A percentile compares a stretch with the other conserved stretches of the same genome.
Conservation (phyloP, 2,888 invertebrate genomes). For the Nesidiocoris tenuis region DNA sequence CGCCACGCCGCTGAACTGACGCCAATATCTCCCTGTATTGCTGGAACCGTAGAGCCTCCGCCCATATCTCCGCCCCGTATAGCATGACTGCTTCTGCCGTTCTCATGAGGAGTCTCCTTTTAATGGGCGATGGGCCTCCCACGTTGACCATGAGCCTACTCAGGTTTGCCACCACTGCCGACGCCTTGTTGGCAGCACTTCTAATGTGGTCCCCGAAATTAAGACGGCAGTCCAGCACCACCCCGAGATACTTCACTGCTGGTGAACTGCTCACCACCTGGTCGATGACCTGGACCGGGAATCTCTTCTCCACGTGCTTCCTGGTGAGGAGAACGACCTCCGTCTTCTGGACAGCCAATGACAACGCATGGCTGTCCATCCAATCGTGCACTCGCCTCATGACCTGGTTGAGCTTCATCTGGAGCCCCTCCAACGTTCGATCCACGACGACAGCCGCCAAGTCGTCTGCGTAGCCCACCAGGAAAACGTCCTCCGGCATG, state of each 20-base stretch:
- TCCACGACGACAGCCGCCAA: conserved; percentile 15
- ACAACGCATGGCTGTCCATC: too few relatives aligned
- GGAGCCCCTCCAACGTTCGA: conserved; percentile 28
- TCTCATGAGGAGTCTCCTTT: conserved; percentile 12
- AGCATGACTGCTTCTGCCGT: conserved; percentile 7
- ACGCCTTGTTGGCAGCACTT: background rate
- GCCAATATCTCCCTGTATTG: conserved; percentile 8
- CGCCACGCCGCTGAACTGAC: conserved; percentile 7
- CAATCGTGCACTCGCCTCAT: conserved; percentile 41
- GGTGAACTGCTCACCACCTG: too few relatives aligned
- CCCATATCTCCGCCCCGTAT: conserved; percentile 22
- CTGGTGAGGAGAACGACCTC: too few relatives aligned
- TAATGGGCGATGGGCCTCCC: background rate
- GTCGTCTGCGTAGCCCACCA: conserved; percentile 22
- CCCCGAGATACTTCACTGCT: too few relatives aligned
- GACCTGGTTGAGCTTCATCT: conserved; percentile 26
- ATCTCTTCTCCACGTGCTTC: conserved; percentile 44
- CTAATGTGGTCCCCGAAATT: background rate
- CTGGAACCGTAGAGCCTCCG: background rate
- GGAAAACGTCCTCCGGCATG: conserved; percentile 32
- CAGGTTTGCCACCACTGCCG: background rate
- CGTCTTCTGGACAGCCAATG: too few relatives aligned
- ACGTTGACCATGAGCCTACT: conserved; percentile 9
- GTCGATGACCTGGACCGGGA: too few relatives aligned
- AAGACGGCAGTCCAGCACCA: conserved; percentile 5